Base-by-base conservation (phyloP, 1,140 invertebrate genomes). In the Frieseomelitta varia region DNA sequence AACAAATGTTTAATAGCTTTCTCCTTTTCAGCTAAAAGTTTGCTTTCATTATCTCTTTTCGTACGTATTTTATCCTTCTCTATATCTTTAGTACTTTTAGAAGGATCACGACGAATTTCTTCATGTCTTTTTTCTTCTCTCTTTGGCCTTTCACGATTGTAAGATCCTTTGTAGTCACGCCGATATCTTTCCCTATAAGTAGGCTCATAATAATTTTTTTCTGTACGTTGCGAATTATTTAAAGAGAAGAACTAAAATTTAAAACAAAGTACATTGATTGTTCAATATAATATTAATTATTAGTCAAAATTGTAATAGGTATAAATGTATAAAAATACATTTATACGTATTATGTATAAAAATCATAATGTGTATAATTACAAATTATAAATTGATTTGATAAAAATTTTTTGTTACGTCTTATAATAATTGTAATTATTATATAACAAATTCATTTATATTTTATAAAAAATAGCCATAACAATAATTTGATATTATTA, bases 1-100 rank as follows among this genome's bases (percentile, higher is more conserved):
- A 95, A 75, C 14, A 95, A 85, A 78, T 93, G 88, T 53, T 95
- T 95, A 11, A 95, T 94, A 2, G 94, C 94, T 75, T 95, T 95
- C 27, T 95, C 94, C 39, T 95, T 95, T 79, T 95, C 94, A 0
- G 94, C 94, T 1, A 95, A 88, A 0, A 94, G 93, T 74, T 95
- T 95, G 73, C 84, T 95, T 17, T 95, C 94, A 4, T 88, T 93
- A 39, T 94, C 92, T 17, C 92, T 93, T 78, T 94, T 94, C 4
- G 92, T 90, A 1, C 93, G 90, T 19, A 93, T 87, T 55, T 95
- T 95, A 61, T 95, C 94, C 3, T 91, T 90, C 51, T 95, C 94
- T 6, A 95, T 95, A 67, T 95, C 94, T 79, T 95, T 95, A 17
- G 85, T 92, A 75, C 94, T 95, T 72, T 95, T 95, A 19, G 71